A percentile compares a stretch with the other conserved stretches of the same genome.
These are phyloP conservation scores for Bellardia pandia DNA, from an alignment of 2,888 invertebrate species.

Conservation along the genomic window DNA sequence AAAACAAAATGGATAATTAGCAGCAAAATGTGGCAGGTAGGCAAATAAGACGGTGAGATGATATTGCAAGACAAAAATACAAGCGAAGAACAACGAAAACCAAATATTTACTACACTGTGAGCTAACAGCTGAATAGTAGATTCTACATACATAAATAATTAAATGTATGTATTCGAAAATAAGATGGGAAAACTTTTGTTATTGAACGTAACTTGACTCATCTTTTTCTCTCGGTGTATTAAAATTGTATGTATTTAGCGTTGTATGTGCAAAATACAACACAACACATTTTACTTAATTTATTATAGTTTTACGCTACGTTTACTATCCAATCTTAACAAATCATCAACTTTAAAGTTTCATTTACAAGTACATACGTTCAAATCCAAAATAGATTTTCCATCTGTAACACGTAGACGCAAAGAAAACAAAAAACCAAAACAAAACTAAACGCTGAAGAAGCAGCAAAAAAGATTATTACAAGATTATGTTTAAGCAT, in stretches of 20 bases:
- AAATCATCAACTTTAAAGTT: conserved; percentile 36
- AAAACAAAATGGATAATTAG: conserved; percentile 7
- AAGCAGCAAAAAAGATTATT: conserved; percentile 38
- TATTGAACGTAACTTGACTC: not conserved
- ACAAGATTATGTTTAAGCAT: conserved; percentile 54
- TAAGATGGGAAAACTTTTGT: not conserved
- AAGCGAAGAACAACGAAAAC: not conserved
- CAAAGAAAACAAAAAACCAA: not conserved
- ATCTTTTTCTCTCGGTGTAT: conserved; percentile 17
- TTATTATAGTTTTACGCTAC: conserved; percentile 47
- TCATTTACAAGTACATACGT: conserved; percentile 12
- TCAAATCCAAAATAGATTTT: conserved; percentile 25
- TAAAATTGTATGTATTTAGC: no score
- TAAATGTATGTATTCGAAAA: not conserved
- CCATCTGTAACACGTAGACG: conserved; percentile 14
- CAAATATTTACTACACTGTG: not conserved
- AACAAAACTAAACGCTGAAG: conserved; percentile 1
- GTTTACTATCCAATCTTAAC: conserved; percentile 50
- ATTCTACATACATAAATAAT: not conserved
- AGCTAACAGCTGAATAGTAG: not conserved
- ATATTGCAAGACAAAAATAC: not conserved
- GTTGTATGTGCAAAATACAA: not conserved
- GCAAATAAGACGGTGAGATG: not conserved
- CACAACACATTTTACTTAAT: not conserved
- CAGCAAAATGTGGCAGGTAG: conserved; percentile 1